Evolutionary conservation across 1,140 invertebrate species (phyloP), one percentile per base, ranked within the genome.

Genomic region (Apis dorsata): DNA sequence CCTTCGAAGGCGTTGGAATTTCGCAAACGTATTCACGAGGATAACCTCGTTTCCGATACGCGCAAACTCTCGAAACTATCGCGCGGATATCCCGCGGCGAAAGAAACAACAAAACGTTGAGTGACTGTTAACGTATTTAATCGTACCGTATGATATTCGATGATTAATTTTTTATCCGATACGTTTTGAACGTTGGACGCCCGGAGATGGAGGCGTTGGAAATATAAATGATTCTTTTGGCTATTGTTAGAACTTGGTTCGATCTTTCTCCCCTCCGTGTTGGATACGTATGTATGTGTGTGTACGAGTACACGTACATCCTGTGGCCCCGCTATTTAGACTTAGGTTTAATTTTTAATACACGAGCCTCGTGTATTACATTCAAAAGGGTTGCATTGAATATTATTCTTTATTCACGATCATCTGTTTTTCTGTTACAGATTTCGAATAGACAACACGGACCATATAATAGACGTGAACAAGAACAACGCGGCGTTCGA

Each of bases 401-500:
- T 60, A 15, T 59, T 28, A 63, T 63, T 19, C 24, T 3, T 60
- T 34, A 63, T 11, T 65, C 34, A 77, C n/a, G 62, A 13, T 21
- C 9, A 7, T 34, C 19, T 66, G 12, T 55, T 91, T 44, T 88
- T 92, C 81, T 94, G 89, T 96, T 96, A 90, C 94, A 99, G 98
- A 96, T 99, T 99, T 95, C 96, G 98, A 93, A 99, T 99, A 96
- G 98, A 99, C 95, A 99, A 99, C 94, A 99, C 98, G 53, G 98
- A 99, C 94, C 98, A 99, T 94, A 98, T 99, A 93, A 98, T 99
- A 92, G 98, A 99, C 94, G 97, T 99, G 84, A 99, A 99, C 95
- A 97, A 98, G 94, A 97, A 97, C 85, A 99, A 98, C 94, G 95
- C 97, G 84, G 97, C 97, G 90, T 98, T 98, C 93, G 98, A 98